These are phyloP conservation scores for Capitulum mitella DNA, from an alignment of 2,888 invertebrate genomes.

Conservation along the genomic window DNA sequence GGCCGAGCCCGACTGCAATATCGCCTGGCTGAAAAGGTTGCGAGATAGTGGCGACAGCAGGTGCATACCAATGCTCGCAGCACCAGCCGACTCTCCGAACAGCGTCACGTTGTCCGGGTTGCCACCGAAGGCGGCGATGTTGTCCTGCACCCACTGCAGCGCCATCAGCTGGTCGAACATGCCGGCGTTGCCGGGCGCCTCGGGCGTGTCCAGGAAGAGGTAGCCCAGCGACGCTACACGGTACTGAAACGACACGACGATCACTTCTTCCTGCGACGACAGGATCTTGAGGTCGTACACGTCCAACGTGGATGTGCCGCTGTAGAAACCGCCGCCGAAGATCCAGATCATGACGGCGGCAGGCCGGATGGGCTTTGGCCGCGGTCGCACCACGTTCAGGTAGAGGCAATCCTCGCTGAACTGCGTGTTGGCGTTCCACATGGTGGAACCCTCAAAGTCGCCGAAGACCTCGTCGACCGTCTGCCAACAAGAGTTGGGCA, in stretches of 20 bases:
- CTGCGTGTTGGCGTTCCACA: too few species aligned
- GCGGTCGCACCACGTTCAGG: conserved; percentile 83
- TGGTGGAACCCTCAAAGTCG: conserved; percentile 69
- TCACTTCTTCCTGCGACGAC: too few species aligned
- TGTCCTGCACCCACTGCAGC: conserved; percentile 75
- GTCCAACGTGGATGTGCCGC: conserved; percentile 86
- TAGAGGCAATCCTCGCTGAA: conserved; percentile 91
- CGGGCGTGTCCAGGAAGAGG: too few species aligned
- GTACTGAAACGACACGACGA: too few species aligned
- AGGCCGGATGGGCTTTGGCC: conserved; percentile 40
- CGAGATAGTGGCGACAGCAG: conserved; percentile 72
- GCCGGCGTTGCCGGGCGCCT: conserved; percentile 84
- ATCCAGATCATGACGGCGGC: conserved; percentile 93
- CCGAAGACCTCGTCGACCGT: conserved; percentile 83
- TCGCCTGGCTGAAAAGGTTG: conserved; percentile 77
- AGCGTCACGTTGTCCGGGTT: conserved; percentile 81
- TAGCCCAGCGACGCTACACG: too few species aligned
- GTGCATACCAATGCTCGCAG: conserved; percentile 83
- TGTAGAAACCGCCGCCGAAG: conserved; percentile 88
- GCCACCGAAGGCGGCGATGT: conserved; percentile 78
- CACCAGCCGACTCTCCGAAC: conserved; percentile 93
- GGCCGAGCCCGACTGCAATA: conserved; percentile 87
- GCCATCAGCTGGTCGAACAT: conserved; percentile 92
- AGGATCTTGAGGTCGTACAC: too few species aligned
- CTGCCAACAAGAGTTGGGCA: conserved; percentile 85